These are phyloP conservation scores for Silurus lanzhouensis DNA, from an alignment of 2,797 vertebrate genomes.

Conservation along the genomic window DNA sequence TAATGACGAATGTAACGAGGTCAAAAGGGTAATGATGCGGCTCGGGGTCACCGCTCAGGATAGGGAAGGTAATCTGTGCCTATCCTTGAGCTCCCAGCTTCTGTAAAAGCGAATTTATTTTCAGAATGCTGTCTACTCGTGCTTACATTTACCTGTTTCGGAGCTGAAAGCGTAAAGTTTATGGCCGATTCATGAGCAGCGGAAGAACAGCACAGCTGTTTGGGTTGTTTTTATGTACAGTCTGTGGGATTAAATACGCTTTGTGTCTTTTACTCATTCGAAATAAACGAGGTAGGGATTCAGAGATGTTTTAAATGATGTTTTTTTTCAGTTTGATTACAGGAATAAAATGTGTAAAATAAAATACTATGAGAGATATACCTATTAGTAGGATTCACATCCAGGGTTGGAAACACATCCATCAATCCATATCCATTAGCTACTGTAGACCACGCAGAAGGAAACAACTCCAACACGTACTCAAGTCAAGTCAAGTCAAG, in stretches of 20 bases:
- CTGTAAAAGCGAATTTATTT: background rate
- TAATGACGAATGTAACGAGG: too few species aligned
- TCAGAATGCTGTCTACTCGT: background rate
- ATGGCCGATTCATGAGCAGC: background rate
- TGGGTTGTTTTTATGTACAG: background rate
- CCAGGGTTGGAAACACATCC: background rate
- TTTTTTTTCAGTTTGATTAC: too few species aligned
- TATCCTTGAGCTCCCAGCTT: slow-evolving; percentile 18
- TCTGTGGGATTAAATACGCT: background rate
- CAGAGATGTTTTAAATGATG: background rate
- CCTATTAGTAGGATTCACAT: background rate
- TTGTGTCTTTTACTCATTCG: background rate
- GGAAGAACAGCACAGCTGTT: slow-evolving; percentile 24
- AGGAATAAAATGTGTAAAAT: too few species aligned
- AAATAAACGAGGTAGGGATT: background rate
- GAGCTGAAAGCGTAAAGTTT: background rate
- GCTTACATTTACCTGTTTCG: slow-evolving; percentile 33
- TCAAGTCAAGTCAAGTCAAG: background rate
- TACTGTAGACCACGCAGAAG: background rate
- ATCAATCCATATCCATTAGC: background rate
- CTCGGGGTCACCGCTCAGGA: too few species aligned
- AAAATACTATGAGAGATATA: background rate
- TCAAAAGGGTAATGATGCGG: too few species aligned
- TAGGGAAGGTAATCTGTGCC: too few species aligned
- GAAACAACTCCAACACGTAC: too few species aligned